Evolutionary conservation across 1,140 invertebrate species (phyloP).

Genomic region (Orussus abietinus): DNA sequence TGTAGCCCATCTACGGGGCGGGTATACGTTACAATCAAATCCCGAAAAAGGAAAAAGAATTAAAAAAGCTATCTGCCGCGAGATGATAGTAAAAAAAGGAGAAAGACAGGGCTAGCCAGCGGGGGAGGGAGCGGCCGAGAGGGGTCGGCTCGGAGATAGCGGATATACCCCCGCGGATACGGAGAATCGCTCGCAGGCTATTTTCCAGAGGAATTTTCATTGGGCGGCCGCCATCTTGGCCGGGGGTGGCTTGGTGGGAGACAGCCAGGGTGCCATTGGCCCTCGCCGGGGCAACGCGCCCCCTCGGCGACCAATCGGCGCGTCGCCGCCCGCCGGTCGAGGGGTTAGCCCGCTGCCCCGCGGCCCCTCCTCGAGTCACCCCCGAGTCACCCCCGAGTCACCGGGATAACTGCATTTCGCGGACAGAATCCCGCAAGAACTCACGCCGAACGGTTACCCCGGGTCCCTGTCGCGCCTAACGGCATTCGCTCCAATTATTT

Average conservation of each 20-base stretch:
- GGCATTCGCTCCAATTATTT: conserved; percentile 38
- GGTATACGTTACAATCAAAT: conserved; percentile 49
- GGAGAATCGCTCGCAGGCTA: conserved; percentile 50
- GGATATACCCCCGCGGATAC: too few species aligned
- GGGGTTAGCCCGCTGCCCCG: conserved; percentile 19
- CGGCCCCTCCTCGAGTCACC: too few species aligned
- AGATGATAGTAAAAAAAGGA: conserved; percentile 38
- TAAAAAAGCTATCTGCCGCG: conserved; percentile 45
- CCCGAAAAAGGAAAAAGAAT: conserved; percentile 44
- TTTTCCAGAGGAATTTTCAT: conserved; percentile 52
- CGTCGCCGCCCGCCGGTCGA: conserved; percentile 4
- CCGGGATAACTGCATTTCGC: conserved; percentile 52
- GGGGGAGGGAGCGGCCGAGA: neutral
- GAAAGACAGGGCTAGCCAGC: conserved; percentile 14
- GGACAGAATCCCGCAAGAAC: conserved; percentile 53
- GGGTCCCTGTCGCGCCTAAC: conserved; percentile 22
- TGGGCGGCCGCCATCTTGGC: conserved; percentile 46
- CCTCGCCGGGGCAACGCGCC: conserved; percentile 40
- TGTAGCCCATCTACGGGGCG: conserved; percentile 19
- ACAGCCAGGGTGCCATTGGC: conserved; percentile 31
- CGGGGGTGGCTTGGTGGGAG: conserved; percentile 19
- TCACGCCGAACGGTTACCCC: conserved; percentile 47
- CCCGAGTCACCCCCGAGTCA: conserved; percentile 33
- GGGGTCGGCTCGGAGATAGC: conserved; percentile 13
- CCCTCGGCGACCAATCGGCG: conserved; percentile 31